Evolutionary conservation across 2,797 vertebrate species (phyloP).

Genomic region (Buceros bicornis): DNA sequence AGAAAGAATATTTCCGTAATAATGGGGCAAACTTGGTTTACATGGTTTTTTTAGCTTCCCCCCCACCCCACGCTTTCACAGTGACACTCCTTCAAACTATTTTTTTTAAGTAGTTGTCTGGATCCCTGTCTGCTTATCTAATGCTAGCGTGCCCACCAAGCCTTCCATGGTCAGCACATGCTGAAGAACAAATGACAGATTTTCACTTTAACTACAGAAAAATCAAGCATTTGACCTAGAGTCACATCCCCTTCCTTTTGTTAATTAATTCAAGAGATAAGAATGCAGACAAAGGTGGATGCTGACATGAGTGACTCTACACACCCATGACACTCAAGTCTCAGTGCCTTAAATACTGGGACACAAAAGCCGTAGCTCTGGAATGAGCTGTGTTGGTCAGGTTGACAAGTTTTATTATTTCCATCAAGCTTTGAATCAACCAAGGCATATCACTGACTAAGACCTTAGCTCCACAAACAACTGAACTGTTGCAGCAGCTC

Average conservation of each 20-base stretch:
- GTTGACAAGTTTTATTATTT: not conserved
- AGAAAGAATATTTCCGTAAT: not conserved
- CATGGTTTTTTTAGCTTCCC: not conserved
- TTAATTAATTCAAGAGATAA: not conserved
- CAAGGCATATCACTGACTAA: not conserved
- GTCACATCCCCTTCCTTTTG: not conserved
- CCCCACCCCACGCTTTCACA: not conserved
- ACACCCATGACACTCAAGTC: rapidly evolving
- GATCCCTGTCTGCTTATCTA: not conserved
- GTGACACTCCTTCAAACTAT: not conserved
- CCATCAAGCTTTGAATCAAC: not conserved
- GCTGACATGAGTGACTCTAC: not conserved
- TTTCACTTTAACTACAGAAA: not conserved
- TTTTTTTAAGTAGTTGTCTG: not conserved
- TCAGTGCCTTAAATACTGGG: not conserved
- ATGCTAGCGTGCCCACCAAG: rapidly evolving
- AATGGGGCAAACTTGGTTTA: not conserved
- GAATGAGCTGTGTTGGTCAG: not conserved
- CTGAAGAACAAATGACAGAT: not conserved
- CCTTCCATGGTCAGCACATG: not conserved
- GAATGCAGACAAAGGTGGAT: not conserved
- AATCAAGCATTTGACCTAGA: not conserved
- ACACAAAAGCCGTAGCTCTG: not conserved
- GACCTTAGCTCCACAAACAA: not conserved
- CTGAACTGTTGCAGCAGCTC: not conserved